A percentile compares a stretch with the other conserved stretches of the same genome.
phyloP scores from a whole-genome alignment of 2,888 invertebrate genomes.

The Charanyca ferruginea region DNA sequence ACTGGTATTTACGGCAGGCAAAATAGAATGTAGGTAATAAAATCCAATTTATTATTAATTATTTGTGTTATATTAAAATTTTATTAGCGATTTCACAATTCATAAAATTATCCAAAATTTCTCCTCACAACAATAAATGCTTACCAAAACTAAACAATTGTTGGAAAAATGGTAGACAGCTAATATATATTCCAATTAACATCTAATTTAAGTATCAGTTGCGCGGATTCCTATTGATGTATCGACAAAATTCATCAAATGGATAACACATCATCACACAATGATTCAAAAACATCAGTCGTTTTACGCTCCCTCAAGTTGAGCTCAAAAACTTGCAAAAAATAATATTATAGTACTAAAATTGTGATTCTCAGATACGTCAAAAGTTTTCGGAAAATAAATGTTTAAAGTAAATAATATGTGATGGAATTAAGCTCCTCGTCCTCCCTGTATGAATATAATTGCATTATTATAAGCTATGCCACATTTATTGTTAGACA shows the following conservation, averaged over 20 bases:
- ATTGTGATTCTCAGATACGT: conserved; percentile 48
- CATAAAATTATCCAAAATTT: conserved; percentile 70
- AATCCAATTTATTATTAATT: conserved; percentile 9
- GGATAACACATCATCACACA: conserved; percentile 11
- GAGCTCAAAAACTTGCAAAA: conserved; percentile 21
- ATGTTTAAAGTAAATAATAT: conserved; percentile 20
- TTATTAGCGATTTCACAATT: conserved; percentile 71
- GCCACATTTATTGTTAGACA: background rate
- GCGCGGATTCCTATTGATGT: conserved; percentile 16
- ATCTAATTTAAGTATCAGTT: conserved; percentile 54
- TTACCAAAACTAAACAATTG: conserved; percentile 60
- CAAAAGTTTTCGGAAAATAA: conserved; percentile 50
- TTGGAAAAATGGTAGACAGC: conserved; percentile 57
- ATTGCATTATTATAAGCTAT: conserved; percentile 16
- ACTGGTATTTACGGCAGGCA: background rate
- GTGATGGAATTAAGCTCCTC: conserved; percentile 38
- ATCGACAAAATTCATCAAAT: conserved; percentile 18
- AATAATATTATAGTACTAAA: conserved; percentile 13
- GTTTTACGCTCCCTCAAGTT: conserved; percentile 5
- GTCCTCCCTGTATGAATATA: background rate
- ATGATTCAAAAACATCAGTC: conserved; percentile 58
- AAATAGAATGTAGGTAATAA: background rate
- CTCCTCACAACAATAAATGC: conserved; percentile 67
- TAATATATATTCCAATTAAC: conserved; percentile 48
- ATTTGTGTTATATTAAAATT: conserved; percentile 66